A percentile compares a stretch with the other conserved stretches of the same genome.
Conservation (phyloP, 2,113 vertebrate genomes). For the Fukomys damarensis region DNA sequence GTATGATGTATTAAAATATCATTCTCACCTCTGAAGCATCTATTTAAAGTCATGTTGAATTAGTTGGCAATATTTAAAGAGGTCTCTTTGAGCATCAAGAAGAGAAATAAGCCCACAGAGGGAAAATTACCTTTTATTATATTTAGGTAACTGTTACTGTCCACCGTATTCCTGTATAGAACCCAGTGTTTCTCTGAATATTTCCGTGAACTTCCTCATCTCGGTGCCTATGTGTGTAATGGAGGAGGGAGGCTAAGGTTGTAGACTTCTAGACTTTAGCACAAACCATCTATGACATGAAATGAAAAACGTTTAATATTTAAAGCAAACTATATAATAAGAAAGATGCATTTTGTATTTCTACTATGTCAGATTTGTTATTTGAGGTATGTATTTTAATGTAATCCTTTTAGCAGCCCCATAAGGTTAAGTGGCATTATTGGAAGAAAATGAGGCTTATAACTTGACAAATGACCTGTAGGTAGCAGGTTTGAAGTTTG, state of each 20-base stretch:
- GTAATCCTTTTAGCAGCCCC: not conserved
- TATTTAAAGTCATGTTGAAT: constrained; percentile 32
- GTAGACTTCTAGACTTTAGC: not conserved
- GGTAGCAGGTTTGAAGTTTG: not conserved
- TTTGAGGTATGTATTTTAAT: not conserved
- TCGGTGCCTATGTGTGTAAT: not conserved
- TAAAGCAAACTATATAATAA: constrained; percentile 8
- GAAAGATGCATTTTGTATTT: not conserved
- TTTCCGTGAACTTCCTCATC: not conserved
- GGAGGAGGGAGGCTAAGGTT: not conserved
- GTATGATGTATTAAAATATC: not conserved
- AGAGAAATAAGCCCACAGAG: constrained; percentile 19
- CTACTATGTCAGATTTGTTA: not conserved
- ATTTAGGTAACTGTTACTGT: not conserved
- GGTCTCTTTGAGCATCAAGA: not conserved
- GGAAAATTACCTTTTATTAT: not conserved
- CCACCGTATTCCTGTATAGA: not conserved
- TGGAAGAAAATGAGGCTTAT: not conserved
- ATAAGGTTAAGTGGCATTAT: not conserved
- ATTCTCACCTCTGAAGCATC: not conserved
- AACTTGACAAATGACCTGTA: not conserved
- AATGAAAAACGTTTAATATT: not conserved
- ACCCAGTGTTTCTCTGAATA: not conserved
- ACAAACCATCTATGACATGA: not conserved
- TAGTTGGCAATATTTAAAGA: constrained; percentile 49